Percentiles rank a stretch among this genome's conserved stretches.
These are phyloP conservation scores for Diarsia mendica DNA, from an alignment of 2,888 invertebrate genomes.

Conservation along the genomic window DNA sequence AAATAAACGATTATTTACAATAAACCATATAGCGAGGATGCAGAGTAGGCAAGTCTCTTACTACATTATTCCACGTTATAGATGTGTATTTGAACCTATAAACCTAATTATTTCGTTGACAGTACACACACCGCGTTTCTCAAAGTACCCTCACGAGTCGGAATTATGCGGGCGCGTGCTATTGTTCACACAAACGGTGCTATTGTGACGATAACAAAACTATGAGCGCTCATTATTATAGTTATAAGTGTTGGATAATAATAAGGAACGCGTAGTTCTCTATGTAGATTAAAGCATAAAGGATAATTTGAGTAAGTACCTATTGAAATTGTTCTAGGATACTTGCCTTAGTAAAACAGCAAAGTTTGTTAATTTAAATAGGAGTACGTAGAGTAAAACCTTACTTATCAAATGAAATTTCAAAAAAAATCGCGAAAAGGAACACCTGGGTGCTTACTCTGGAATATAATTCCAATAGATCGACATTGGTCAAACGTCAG, in stretches of 20 bases:
- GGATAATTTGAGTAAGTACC: conserved; percentile 1
- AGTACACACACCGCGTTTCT: conserved; percentile 25
- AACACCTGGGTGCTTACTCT: too few relatives aligned
- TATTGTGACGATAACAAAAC: conserved; percentile 55
- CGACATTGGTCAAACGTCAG: too few relatives aligned
- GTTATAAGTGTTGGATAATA: conserved; percentile 43
- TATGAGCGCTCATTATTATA: conserved; percentile 39
- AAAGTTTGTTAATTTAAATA: not conserved
- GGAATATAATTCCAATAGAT: too few relatives aligned
- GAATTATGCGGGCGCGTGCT: conserved; percentile 66
- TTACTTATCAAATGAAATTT: too few relatives aligned
- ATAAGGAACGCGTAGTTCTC: conserved; percentile 29
- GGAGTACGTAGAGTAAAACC: too few relatives aligned
- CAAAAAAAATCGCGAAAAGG: too few relatives aligned
- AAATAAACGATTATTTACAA: not conserved
- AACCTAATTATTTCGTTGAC: not conserved
- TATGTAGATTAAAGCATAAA: conserved; percentile 19
- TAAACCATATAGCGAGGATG: not conserved
- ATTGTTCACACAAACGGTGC: conserved; percentile 61
- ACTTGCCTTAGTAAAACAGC: not conserved
- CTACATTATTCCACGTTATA: not conserved
- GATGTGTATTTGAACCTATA: not conserved
- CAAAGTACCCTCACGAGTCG: conserved; percentile 59
- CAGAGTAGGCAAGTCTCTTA: not conserved
- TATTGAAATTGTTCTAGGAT: not conserved